Percentiles rank a stretch among this genome's conserved stretches.
Evolutionary conservation across 2,888 invertebrate species (phyloP).

Genomic region (Meghimatium bilineatum): DNA sequence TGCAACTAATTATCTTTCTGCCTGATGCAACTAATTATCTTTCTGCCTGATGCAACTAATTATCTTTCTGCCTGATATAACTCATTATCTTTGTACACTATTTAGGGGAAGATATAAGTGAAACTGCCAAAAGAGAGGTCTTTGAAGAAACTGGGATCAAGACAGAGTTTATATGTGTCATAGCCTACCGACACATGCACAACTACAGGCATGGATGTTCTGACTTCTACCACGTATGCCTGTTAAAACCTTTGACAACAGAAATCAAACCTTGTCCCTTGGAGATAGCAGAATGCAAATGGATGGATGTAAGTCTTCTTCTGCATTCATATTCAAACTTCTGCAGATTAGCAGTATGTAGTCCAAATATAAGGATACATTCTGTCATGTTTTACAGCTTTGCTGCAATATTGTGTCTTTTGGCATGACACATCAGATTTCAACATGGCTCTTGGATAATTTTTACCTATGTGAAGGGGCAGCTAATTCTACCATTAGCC

Average conservation of each 20-base stretch:
- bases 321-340: neutral
- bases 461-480: too few species aligned
- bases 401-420: too few species aligned
- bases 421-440: too few species aligned
- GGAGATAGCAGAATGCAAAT: constrained; percentile 87
- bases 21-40: too few species aligned
- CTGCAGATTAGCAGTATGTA: too few species aligned
- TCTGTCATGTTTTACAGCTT: too few species aligned
- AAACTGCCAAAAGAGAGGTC: constrained; percentile 90
- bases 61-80: too few species aligned
- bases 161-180: constrained; percentile 85
- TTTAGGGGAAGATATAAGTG: constrained; percentile 87
- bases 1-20: too few species aligned
- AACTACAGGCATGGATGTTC: constrained; percentile 87
- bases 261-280: constrained; percentile 84
- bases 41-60: too few species aligned
- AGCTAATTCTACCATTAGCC: too few species aligned
- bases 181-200: constrained; percentile 88
- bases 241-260: constrained; percentile 82
- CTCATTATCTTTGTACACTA: neutral
- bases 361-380: too few species aligned
- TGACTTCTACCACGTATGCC: constrained; percentile 89
- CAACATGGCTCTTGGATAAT: too few species aligned
- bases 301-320: constrained; percentile 83
- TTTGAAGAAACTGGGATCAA: constrained; percentile 92